Conservation (phyloP, 1,140 invertebrate species). For the Pomacea maculata region DNA sequence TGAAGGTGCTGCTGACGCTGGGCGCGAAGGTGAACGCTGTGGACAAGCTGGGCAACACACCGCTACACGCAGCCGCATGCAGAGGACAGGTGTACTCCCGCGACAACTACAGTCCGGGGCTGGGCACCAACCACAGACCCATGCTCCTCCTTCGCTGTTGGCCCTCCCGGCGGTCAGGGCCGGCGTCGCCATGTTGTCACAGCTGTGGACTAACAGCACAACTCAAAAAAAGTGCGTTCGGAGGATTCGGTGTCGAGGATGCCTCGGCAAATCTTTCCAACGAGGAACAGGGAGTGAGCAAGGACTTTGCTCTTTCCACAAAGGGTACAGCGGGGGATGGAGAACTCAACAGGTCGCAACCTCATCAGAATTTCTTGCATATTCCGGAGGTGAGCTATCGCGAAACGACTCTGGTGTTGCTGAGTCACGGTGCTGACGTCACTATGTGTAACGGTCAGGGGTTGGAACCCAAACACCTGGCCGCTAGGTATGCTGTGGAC, state of each 20-base stretch:
- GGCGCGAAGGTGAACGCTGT: too few species aligned
- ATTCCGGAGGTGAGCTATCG: not conserved
- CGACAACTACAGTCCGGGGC: not conserved
- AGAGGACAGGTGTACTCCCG: not conserved
- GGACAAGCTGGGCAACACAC: constrained; percentile 1
- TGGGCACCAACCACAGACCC: not conserved
- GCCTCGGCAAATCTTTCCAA: not conserved
- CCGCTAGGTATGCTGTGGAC: too few species aligned
- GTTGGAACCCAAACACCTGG: not conserved
- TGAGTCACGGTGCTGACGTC: constrained; percentile 1
- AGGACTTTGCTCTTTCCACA: not conserved
- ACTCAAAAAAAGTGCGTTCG: not conserved
- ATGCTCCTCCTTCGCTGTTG: not conserved
- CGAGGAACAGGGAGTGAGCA: not conserved
- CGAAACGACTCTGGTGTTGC: not conserved
- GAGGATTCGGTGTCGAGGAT: not conserved
- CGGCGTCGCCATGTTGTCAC: not conserved
- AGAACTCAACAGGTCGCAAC: not conserved
- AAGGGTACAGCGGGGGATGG: not conserved
- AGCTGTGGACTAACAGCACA: not conserved
- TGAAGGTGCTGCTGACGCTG: not conserved
- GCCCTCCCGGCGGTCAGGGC: not conserved
- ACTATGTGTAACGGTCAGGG: not conserved
- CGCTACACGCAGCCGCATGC: not conserved
- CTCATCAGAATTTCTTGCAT: not conserved